Base-by-base conservation (phyloP, 2,888 invertebrate genomes). In the Scaptomyza parva region DNA sequence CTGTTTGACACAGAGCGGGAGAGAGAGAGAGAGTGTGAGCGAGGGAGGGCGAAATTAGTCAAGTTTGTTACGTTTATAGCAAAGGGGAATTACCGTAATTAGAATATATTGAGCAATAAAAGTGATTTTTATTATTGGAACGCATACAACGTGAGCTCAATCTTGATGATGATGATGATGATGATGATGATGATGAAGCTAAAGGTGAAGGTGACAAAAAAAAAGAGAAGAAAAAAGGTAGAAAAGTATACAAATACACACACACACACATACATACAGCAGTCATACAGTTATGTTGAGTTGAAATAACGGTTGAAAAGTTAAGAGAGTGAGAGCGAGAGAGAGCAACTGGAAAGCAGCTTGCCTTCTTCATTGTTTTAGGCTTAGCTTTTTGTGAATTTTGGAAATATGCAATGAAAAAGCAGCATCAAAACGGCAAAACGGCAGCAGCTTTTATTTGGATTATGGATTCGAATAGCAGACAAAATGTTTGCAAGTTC, bases 61-160 rank as follows among this genome's bases (percentile, higher is more conserved):
- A 86, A 84, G 88, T 84, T 87, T 75, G 72, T 84, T 84, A 81
- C 87, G 67, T 86, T 86, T 7, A 28, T 28, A 86, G 88, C 81
- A 76, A 67, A 83, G 71, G 57, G 52, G 67, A 88, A 88, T 89
- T 89, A 89, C 79, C 77, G 84, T 88, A 89, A 88, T 88, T 88
- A 88, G 89, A 88, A 88, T 89, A 89, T 88, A 88, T 89, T 88
- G 88, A 88, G 89, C 89, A 88, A 89, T 89, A 89, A 88, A 88
- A 89, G 82, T 84, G 88, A 79, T 88, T 88, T 88, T 88, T 85
- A 88, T 86, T 85, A 85, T 86, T 86, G 76, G 84, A 75, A 71
- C 72, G 50, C 74, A 51, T 48, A 64, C 52, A 58, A 58, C 66
- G 60, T 72, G 59, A 43, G 39, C 51, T 70, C 59, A 45, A 44